Evolutionary conservation across 2,797 vertebrate species (phyloP), one percentile per base, ranked within the genome.

Genomic region (Gallinago stenura): DNA sequence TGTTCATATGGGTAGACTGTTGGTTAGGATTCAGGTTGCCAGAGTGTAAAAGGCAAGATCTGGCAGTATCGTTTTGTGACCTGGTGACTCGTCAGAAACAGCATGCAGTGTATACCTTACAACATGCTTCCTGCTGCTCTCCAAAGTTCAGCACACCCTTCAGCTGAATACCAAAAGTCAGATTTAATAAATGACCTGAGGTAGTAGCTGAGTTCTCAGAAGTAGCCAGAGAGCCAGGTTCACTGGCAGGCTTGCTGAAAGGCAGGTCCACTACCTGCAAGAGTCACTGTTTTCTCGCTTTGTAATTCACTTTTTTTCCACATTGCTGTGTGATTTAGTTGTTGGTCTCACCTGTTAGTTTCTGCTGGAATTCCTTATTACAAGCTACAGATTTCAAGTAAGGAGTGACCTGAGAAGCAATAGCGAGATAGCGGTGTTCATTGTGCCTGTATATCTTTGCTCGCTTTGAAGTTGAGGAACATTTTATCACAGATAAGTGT

Each of bases 291-390:
- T 69, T 85, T 64, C 71, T 68, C 0, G 0, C 50, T 64, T 83
- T 35, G 37, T 8, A 64, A 31, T 83, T 78, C 53, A 28, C 3
- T 4, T 25, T 60, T 82, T 89, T n/a, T 35, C 33, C 25, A 80
- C 25, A 2, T 19, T 62, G 15, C 7, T 71, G 2, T 35, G 31
- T 35, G 50, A 75, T 79, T 71, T 57, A 71, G 15, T 57, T 54
- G 25, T 31, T 92, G 69, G 35, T 72, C 69, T 93, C 58, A 46
- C 31, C 50, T 25, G 1, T 77, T 70, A 77, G 24, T 48, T 87
- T 87, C 75, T 86, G 9, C 20, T 70, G 26, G 24, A 92, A 78
- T 77, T 91, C 70, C 45, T 83, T 54, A 65, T 28, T 61, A 71
- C 30, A 71, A 50, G 13, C 43, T 81, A 69, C 46, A 75, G 16